A percentile compares a stretch with the other conserved stretches of the same genome.
Evolutionary conservation across 2,797 vertebrate genomes (phyloP).

Genomic region (Nannoperca australis): DNA sequence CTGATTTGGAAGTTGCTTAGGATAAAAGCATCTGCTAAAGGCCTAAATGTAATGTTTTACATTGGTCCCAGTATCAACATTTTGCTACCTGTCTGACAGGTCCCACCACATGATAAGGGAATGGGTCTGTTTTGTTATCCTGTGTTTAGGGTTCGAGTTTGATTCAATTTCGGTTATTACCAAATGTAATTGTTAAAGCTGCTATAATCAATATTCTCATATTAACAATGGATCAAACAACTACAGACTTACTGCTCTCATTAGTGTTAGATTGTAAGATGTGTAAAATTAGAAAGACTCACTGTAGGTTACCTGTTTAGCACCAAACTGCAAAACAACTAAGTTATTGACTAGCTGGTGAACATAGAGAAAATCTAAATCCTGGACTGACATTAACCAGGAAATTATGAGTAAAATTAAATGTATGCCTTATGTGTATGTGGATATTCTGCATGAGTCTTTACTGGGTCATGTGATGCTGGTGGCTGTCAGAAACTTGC

Average conservation of each 20-base stretch:
- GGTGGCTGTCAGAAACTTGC: slow-evolving; percentile 24
- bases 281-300: neutral
- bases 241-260: too few species aligned
- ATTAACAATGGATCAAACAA: neutral
- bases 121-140: neutral
- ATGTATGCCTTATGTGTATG: neutral
- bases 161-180: neutral
- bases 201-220: neutral
- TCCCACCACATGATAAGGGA: neutral
- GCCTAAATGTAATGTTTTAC: neutral
- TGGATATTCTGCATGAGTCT: neutral
- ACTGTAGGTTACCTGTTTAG: neutral
- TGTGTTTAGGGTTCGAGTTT: neutral
- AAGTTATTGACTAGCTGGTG: neutral
- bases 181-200: neutral
- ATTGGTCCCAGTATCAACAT: neutral
- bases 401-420: neutral
- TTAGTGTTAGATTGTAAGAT: too few species aligned
- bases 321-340: neutral
- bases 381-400: neutral
- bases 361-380: neutral
- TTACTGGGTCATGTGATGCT: neutral
- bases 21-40: too few species aligned
- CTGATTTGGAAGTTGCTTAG: too few species aligned
- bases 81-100: neutral